Percentiles rank a stretch among this genome's conserved stretches.
Evolutionary conservation across 1,140 invertebrate species (phyloP).

Genomic region (Monomorium pharaonis): DNA sequence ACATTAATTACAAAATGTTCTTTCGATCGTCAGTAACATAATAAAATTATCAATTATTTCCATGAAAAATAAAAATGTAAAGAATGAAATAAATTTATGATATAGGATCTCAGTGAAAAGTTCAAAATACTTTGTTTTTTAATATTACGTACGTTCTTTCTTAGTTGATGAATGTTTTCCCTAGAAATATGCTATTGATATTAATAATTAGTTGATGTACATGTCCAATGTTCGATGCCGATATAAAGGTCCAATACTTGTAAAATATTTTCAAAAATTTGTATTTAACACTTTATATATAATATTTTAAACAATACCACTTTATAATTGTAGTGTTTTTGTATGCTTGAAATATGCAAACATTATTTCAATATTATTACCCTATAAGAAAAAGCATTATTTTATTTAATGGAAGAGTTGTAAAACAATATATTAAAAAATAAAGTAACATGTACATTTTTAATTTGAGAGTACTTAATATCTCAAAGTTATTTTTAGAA

Average conservation of each 20-base stretch:
- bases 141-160: neutral
- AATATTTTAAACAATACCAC: neutral
- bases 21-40: neutral
- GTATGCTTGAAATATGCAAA: neutral
- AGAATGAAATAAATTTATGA: neutral
- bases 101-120: neutral
- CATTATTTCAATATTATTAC: neutral
- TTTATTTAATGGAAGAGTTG: neutral
- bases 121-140: neutral
- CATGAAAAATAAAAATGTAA: neutral
- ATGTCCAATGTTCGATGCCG: neutral
- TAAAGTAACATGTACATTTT: neutral
- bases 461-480: neutral
- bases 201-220: neutral
- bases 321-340: conserved; percentile 21
- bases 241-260: neutral
- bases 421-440: neutral
- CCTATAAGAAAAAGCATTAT: neutral
- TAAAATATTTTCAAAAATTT: neutral
- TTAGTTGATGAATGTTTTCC: conserved; percentile 7
- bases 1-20: neutral
- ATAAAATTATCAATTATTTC: conserved; percentile 11
- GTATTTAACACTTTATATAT: conserved; percentile 1
- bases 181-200: conserved; percentile 43
- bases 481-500: neutral